Percentiles rank a stretch among this genome's conserved stretches.
These are phyloP conservation scores for Sylvia atricapilla DNA, from an alignment of 2,113 vertebrate species.

Conservation along the genomic window DNA sequence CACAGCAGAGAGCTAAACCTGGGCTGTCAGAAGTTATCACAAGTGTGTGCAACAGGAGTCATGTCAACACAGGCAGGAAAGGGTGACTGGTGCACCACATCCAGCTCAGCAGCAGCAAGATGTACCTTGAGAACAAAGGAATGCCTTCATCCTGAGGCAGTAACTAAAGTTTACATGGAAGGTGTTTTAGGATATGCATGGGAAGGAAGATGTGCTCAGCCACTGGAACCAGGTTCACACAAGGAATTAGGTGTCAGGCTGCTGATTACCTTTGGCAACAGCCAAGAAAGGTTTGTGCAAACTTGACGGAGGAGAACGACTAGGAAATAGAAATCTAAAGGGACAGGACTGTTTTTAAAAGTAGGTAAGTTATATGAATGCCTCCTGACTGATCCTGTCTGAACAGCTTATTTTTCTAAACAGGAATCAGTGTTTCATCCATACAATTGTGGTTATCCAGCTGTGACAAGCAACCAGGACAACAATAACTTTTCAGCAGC, in stretches of 20 bases:
- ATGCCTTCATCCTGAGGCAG: neutral
- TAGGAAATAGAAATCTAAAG: neutral
- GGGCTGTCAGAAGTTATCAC: neutral
- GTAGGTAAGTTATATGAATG: neutral
- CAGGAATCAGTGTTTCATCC: neutral
- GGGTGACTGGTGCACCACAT: neutral
- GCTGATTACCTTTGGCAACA: neutral
- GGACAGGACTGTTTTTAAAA: neutral
- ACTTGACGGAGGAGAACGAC: neutral
- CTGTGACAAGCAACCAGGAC: neutral
- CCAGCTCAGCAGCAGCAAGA: neutral
- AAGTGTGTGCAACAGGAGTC: neutral
- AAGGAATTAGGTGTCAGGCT: neutral
- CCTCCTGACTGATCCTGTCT: neutral
- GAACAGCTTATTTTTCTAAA: neutral
- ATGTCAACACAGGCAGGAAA: neutral
- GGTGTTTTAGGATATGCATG: neutral
- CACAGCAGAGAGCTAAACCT: neutral
- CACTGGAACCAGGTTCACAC: neutral
- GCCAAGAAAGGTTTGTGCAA: neutral
- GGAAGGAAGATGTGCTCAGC: neutral
- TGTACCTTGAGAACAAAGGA: accelerated
- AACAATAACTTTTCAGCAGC: neutral
- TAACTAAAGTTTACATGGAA: neutral
- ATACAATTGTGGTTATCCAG: neutral